Evolutionary conservation across 2,888 invertebrate genomes (phyloP).

Genomic region (Congeria kusceri): DNA sequence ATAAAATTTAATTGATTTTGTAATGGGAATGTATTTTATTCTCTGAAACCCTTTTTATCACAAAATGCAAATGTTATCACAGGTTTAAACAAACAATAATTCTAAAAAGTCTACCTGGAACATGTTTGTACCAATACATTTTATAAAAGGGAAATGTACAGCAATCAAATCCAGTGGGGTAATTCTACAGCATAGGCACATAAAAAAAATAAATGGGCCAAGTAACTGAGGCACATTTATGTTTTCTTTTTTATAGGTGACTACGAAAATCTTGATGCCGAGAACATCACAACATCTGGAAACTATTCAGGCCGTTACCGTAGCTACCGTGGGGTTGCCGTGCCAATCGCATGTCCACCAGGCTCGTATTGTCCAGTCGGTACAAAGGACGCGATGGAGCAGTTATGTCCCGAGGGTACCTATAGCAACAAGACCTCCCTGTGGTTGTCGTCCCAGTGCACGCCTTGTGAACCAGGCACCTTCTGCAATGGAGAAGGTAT

Average conservation of each 20-base stretch:
- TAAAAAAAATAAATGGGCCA: too few species aligned
- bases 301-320: conserved; percentile 80
- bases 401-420: conserved; percentile 80
- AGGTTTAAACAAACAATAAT: too few species aligned
- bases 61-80: too few species aligned
- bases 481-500: conserved; percentile 82
- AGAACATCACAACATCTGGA: conserved; percentile 74
- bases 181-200: too few species aligned
- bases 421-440: conserved; percentile 82
- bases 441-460: conserved; percentile 76
- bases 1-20: too few species aligned
- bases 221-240: background rate
- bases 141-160: too few species aligned
- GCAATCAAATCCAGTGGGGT: too few species aligned
- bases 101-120: too few species aligned
- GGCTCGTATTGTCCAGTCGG: conserved; percentile 82
- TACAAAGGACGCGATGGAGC: conserved; percentile 76
- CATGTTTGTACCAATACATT: too few species aligned
- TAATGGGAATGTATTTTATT: too few species aligned
- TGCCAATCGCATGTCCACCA: conserved; percentile 79
- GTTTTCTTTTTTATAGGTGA: conserved; percentile 72
- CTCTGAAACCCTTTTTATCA: too few species aligned
- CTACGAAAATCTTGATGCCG: conserved; percentile 79
- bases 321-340: conserved; percentile 81
- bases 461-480: conserved; percentile 69